Evolutionary conservation across 37 sponge, comb jelly and placozoan species (phyloP), one percentile per base, ranked within the genome.

Genomic region (Eunapius fragilis): DNA sequence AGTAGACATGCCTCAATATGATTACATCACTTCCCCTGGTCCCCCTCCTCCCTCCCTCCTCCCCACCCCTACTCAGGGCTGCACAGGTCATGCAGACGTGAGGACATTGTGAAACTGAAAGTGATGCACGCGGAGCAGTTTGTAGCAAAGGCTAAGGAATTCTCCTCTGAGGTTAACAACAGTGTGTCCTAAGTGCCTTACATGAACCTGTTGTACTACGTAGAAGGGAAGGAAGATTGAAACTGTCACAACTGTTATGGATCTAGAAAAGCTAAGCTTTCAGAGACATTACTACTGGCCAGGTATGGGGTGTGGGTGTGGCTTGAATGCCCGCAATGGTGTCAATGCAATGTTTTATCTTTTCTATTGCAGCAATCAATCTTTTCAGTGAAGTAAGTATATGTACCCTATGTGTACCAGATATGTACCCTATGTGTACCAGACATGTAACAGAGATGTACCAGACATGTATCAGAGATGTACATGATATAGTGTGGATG

Each of bases 271-370:
- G 69, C 85, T 94, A 23, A 80, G 82, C 58, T 79, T 87, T 36
- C 78, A 94, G 83, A 80, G 82, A 67, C 91, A 94, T 72, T 94
- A 84, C 77, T 84, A 89, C 85, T 93, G 93, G 93, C 93, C 93
- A 50, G 81, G 90, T 67, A 86, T 58, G 22, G 58, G 19, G 58
- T 58, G 22, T 19, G 58, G 58, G 41, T 41, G 41, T 6, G 6
- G 6, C 41, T 58, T 47, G 48, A 13, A 30, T 32, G 41, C 22
- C 58, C 48, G 19, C 45, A 25, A 48, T 41, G 25, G 31, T 83
- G 24, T 3, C 1, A 45, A n/a, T n/a, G n/a, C n/a, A n/a, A n/a
- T n/a, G 6, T 41, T 9, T 32, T 28, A 24, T 73, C 50, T 22
- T 41, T 25, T 82, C 30, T 71, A 24, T 4, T 12, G 4, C 25